Evolutionary conservation across 2,113 vertebrate genomes (phyloP).

Genomic region (Alexandromys fortis): DNA sequence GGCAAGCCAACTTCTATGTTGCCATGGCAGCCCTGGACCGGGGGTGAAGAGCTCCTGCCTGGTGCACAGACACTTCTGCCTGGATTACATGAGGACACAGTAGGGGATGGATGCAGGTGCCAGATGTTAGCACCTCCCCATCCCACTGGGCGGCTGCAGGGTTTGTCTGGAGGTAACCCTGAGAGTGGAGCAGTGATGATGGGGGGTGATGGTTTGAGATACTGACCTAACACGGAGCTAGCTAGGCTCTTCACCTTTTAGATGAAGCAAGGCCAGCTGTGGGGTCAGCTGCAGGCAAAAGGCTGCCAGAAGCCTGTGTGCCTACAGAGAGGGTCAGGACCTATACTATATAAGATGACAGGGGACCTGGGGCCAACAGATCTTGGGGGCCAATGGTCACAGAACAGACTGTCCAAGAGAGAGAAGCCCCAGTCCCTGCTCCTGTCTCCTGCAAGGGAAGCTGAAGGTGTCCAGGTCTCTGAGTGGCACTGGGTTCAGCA

Average conservation of each 20-base stretch:
- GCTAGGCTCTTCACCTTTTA: background rate
- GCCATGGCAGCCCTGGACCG: conserved; percentile 68
- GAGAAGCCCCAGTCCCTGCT: background rate
- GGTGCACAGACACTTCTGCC: conserved; percentile 19
- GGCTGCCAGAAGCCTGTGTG: background rate
- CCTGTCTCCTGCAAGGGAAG: background rate
- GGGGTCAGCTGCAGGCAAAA: background rate
- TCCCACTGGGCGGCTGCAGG: background rate
- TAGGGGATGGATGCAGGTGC: background rate
- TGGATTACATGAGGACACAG: background rate
- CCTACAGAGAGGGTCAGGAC: background rate
- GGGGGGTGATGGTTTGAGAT: background rate
- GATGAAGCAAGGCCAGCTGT: background rate
- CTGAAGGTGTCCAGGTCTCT: background rate
- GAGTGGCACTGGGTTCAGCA: accelerated
- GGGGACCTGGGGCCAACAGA: background rate
- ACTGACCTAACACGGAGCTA: background rate
- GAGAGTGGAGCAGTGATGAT: background rate
- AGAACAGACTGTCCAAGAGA: background rate
- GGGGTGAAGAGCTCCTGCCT: conserved; percentile 3
- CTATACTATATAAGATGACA: background rate
- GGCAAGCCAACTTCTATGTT: conserved; percentile 72
- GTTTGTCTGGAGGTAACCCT: background rate
- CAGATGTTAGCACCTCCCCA: background rate
- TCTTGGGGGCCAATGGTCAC: background rate